Evolutionary conservation across 2,888 invertebrate genomes (phyloP), one percentile per base, ranked within the genome.

Genomic region (Leptinotarsa rubiginosa): DNA sequence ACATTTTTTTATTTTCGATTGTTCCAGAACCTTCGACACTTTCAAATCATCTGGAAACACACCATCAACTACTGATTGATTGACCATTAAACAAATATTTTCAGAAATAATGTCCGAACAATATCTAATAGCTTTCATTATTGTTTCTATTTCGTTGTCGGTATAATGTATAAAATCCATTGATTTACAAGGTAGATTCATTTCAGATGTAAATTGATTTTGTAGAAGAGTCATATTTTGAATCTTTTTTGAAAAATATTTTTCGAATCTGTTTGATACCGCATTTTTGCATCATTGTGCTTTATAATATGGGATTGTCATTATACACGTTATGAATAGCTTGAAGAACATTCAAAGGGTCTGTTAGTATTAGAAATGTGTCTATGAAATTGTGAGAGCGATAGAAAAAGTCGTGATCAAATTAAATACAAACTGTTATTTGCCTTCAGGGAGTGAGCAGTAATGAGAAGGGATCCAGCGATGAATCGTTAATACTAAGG

Each of bases 351-450:
- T 41, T 41, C 41, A 12, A 41, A 41, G 41, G 41, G 10, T 41
- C 41, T 41, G 10, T 41, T 41, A 10, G 2, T 41, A 12, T 41
- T 2, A 41, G 5, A n/a, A 62, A 2, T 20, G 16, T 31, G 12
- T 56, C 25, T 22, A 56, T 56, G 22, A 56, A 56, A 22, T 56
- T 41, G 10, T 62, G 15, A 62, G 5, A 25, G 31, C n/a, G 31
- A 41, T 41, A 15, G 13, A 62, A 62, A 62, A 62, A 62, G 25
- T 62, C n/a, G 4, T 41, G 62, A 31, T 18, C n/a, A 41, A 62
- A 62, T 62, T 62, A 62, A 41, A 62, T 62, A 62, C 62, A 62
- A 62, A 62, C 31, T 62, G 62, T 62, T 62, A 62, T 62, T 5
- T n/a, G 62, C 12, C 62, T n/a, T 41, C 7, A 16, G 62, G 41